Percentiles rank a stretch among this genome's conserved stretches.
phyloP scores from a whole-genome alignment of 1,140 invertebrate genomes.

The Drosophila orena region DNA sequence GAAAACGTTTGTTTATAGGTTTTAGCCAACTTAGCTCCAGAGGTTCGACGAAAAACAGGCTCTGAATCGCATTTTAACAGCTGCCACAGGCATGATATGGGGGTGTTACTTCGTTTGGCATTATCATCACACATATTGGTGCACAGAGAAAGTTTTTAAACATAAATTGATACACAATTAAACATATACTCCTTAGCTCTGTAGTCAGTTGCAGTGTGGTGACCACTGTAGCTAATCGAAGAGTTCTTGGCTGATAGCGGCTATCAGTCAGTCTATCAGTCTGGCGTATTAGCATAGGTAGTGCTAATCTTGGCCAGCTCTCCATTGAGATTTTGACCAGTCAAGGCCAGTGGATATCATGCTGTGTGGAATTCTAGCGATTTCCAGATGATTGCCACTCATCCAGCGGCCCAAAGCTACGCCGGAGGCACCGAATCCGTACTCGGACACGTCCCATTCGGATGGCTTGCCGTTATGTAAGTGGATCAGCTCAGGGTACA shows the following conservation, averaged over 20 bases:
- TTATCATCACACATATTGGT: not conserved
- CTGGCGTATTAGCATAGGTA: constrained; percentile 37
- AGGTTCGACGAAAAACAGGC: constrained; percentile 16
- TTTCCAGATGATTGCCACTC: constrained; percentile 32
- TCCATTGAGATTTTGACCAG: constrained; percentile 9
- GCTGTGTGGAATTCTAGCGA: constrained; percentile 21
- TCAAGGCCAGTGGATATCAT: constrained; percentile 20
- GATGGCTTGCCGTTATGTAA: constrained; percentile 46
- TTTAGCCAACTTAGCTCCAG: constrained; percentile 3
- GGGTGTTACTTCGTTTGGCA: not conserved
- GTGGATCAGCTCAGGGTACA: constrained; percentile 49
- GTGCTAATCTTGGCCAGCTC: constrained; percentile 19
- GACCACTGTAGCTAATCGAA: constrained; percentile 17
- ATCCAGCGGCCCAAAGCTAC: not conserved
- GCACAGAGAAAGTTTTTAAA: no score
- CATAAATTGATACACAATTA: no score
- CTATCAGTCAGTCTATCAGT: constrained; percentile 34
- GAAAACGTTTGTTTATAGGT: constrained; percentile 5
- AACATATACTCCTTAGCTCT: no score
- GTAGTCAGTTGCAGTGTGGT: no score
- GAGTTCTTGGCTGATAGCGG: constrained; percentile 18
- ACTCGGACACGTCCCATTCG: constrained; percentile 45
- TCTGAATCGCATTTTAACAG: constrained; percentile 22
- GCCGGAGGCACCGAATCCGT: constrained; percentile 1
- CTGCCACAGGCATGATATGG: constrained; percentile 2